Conservation (phyloP, 2,113 vertebrate species). For the Otus sunia region DNA sequence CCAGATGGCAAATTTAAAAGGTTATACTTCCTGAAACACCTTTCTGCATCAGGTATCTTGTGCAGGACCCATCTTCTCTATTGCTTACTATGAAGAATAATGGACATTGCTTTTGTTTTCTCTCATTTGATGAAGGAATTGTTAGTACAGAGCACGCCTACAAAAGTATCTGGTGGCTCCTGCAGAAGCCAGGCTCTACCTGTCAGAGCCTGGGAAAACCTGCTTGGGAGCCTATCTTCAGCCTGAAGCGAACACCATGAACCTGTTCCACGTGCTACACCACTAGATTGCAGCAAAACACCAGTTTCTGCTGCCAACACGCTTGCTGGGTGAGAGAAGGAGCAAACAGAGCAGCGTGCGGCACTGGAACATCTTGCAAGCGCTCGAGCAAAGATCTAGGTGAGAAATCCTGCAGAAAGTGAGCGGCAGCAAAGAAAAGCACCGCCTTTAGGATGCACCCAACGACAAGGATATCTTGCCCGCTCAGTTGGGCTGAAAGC, state of each 20-base stretch:
- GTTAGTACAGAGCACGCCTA: neutral
- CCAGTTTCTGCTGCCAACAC: neutral
- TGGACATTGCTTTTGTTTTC: neutral
- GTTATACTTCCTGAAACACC: neutral
- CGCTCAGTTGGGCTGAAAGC: neutral
- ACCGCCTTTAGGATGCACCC: neutral
- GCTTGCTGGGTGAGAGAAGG: neutral
- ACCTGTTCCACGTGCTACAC: neutral
- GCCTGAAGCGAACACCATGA: neutral
- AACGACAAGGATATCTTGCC: neutral
- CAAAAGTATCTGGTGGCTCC: neutral
- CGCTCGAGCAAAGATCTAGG: neutral
- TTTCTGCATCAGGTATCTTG: neutral
- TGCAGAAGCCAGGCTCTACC: neutral
- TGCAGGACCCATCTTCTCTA: neutral
- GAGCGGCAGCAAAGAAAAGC: neutral
- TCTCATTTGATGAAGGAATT: neutral
- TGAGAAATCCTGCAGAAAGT: neutral
- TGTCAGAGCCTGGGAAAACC: neutral
- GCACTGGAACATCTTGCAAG: neutral
- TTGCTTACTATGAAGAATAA: neutral
- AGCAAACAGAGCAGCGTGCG: neutral
- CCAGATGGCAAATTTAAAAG: neutral
- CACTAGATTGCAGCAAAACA: conserved; percentile 68
- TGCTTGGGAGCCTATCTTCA: neutral